phyloP scores from a whole-genome alignment of 2,113 vertebrate genomes.

The Uria aalge region DNA sequence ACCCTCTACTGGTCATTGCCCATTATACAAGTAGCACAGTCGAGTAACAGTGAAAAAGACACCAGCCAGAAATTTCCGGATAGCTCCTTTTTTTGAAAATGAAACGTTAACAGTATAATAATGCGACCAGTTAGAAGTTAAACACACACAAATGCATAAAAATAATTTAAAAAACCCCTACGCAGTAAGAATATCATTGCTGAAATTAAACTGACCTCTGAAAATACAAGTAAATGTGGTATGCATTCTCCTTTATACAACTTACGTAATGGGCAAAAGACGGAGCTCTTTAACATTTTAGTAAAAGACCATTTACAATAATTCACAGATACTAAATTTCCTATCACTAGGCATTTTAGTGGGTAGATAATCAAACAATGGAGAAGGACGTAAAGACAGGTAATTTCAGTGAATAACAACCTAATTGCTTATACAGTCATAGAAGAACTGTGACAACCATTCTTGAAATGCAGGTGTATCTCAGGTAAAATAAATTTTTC shows the following conservation, averaged over 20 bases:
- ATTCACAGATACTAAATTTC: not conserved
- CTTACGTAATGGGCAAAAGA: not conserved
- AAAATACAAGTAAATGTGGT: not conserved
- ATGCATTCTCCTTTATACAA: not conserved
- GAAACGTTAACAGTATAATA: not conserved
- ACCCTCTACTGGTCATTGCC: constrained; percentile 35
- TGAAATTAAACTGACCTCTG: not conserved
- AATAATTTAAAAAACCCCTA: not conserved
- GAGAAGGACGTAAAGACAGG: not conserved
- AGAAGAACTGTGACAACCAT: not conserved
- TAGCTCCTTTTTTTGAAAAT: not conserved
- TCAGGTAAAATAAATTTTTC: not conserved
- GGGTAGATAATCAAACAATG: not conserved
- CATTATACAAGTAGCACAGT: not conserved
- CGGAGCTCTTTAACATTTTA: not conserved
- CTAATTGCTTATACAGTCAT: not conserved
- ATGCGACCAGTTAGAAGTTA: not conserved
- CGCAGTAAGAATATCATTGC: not conserved
- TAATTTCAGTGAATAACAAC: not conserved
- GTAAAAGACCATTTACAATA: not conserved
- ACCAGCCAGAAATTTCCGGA: not conserved
- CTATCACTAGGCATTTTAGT: not conserved
- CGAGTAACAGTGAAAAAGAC: not conserved
- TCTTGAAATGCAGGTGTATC: not conserved
- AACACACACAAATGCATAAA: not conserved